Evolutionary conservation across 1,140 invertebrate species (phyloP).

Genomic region (Cecropterus lyciades): DNA sequence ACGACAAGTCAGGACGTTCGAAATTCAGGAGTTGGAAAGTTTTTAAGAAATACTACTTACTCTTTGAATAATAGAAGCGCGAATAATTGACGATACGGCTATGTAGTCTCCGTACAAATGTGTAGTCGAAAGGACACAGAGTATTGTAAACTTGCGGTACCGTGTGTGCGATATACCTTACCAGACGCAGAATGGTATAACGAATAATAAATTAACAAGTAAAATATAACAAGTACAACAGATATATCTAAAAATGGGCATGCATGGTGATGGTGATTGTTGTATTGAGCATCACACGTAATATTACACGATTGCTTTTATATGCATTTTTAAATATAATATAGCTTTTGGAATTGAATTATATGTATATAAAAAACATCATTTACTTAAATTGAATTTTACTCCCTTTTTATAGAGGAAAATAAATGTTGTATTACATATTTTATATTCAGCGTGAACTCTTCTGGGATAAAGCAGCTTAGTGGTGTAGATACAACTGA

Average conservation of each 20-base stretch:
- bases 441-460: neutral
- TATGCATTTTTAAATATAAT: constrained; percentile 42
- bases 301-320: constrained; percentile 44
- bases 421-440: neutral
- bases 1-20: too few relatives aligned
- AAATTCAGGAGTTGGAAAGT: too few relatives aligned
- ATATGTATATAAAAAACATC: neutral
- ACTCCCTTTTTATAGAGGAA: neutral
- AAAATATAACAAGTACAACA: neutral
- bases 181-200: too few relatives aligned
- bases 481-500: neutral
- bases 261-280: constrained; percentile 2
- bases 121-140: too few relatives aligned
- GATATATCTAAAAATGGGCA: constrained; percentile 1
- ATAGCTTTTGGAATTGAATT: constrained; percentile 1
- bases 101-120: too few relatives aligned
- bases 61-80: too few relatives aligned
- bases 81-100: too few relatives aligned
- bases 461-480: constrained; percentile 12
- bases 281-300: constrained; percentile 7
- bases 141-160: neutral
- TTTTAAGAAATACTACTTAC: too few relatives aligned
- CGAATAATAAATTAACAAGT: too few relatives aligned
- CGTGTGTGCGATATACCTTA: too few relatives aligned
- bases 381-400: neutral